These are phyloP conservation scores for Gastrophysa polygoni DNA, from an alignment of 2,888 invertebrate species.

Conservation along the genomic window DNA sequence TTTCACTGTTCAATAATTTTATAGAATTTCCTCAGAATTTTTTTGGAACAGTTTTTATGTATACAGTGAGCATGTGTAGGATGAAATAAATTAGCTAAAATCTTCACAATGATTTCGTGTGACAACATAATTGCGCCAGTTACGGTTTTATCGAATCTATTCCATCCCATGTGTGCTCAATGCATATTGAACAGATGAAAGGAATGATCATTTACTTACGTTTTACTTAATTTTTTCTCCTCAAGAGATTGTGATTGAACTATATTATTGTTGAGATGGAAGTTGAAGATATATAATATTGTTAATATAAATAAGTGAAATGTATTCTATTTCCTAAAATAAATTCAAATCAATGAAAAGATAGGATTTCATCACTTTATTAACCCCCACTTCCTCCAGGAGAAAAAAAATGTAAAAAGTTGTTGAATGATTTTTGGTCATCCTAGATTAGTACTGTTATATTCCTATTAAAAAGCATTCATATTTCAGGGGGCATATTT, in stretches of 20 bases:
- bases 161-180: too few relatives aligned
- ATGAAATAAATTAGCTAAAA: too few relatives aligned
- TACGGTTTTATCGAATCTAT: too few relatives aligned
- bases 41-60: background rate
- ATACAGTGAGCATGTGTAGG: too few relatives aligned
- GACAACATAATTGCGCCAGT: too few relatives aligned
- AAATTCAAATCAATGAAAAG: conserved; percentile 26
- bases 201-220: conserved; percentile 18
- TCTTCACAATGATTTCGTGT: too few relatives aligned
- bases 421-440: too few relatives aligned
- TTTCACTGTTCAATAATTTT: background rate
- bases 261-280: conserved; percentile 46
- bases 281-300: conserved; percentile 54
- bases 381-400: too few relatives aligned
- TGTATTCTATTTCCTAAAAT: conserved; percentile 53
- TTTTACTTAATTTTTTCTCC: conserved; percentile 33
- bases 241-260: conserved; percentile 34
- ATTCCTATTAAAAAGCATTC: background rate
- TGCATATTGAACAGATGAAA: background rate
- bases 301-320: conserved; percentile 51
- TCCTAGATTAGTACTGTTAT: background rate
- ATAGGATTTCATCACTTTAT: background rate
- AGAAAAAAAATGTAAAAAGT: background rate
- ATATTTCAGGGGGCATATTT: background rate
- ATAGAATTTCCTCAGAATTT: background rate